Evolutionary conservation across 2,113 vertebrate genomes (phyloP).

Genomic region (Aptenodytes forsteri): DNA sequence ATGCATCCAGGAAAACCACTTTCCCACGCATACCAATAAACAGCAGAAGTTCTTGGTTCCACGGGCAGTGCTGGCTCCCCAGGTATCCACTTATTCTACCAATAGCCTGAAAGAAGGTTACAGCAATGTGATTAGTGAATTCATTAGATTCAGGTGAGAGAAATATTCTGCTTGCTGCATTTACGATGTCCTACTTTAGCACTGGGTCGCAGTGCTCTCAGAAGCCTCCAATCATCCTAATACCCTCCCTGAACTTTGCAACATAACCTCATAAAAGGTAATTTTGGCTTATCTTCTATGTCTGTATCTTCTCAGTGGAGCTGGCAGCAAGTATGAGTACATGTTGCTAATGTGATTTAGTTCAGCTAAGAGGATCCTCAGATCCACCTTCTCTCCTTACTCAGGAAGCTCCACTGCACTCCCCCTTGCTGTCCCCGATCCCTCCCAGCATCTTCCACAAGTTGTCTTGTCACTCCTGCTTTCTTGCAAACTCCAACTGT

Average conservation of each 20-base stretch:
- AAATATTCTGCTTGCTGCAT: background rate
- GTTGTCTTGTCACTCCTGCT: background rate
- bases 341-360: background rate
- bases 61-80: background rate
- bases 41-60: background rate
- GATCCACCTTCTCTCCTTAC: background rate
- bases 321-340: background rate
- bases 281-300: background rate
- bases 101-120: slow-evolving; percentile 34
- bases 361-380: background rate
- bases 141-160: slow-evolving; percentile 2
- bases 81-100: slow-evolving; percentile 10
- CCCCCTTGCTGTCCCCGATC: background rate
- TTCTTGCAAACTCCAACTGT: background rate
- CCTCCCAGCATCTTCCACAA: background rate
- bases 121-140: slow-evolving; percentile 9
- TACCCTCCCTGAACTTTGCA: background rate
- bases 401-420: background rate
- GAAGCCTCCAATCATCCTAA: slow-evolving; percentile 17
- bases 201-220: background rate
- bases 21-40: background rate
- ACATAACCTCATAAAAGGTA: slow-evolving; percentile 22
- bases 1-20: background rate
- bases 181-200: background rate
- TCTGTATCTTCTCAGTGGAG: background rate